Evolutionary conservation across 2,797 vertebrate species (phyloP).

Genomic region (Antennarius maculatus): DNA sequence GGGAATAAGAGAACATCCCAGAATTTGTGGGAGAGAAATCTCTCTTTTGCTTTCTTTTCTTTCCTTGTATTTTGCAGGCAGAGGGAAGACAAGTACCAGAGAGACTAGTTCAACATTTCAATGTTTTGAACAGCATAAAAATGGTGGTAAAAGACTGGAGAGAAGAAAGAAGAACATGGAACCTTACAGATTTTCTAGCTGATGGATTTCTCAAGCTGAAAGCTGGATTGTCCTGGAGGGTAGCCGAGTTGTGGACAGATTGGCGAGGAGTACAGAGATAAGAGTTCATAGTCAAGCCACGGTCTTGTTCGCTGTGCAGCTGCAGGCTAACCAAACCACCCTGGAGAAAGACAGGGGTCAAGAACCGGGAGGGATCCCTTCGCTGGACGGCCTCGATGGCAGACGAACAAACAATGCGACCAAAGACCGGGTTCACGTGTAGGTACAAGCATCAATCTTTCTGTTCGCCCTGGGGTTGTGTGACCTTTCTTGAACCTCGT

Average conservation of each 20-base stretch:
- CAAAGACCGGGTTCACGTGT: not conserved
- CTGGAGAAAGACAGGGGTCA: slow-evolving; percentile 33
- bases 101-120: slow-evolving; percentile 4
- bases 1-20: slow-evolving; percentile 19
- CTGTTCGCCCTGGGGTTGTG: slow-evolving; percentile 27
- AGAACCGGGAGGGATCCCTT: not conserved
- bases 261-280: slow-evolving; percentile 45
- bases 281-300: slow-evolving; percentile 52
- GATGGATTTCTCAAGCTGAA: slow-evolving; percentile 24
- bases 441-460: not conserved
- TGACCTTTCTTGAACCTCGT: slow-evolving; percentile 20
- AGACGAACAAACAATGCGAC: slow-evolving; percentile 18
- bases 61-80: slow-evolving; percentile 8
- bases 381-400: slow-evolving; percentile 8
- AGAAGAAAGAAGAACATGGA: slow-evolving; percentile 18
- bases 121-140: slow-evolving; percentile 27
- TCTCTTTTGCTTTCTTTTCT: slow-evolving; percentile 4
- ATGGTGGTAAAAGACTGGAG: not conserved
- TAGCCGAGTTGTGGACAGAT: slow-evolving; percentile 55
- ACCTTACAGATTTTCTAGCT: slow-evolving; percentile 8
- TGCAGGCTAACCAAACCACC: slow-evolving; percentile 52
- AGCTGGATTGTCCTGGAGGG: slow-evolving; percentile 36
- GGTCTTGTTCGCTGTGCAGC: slow-evolving; percentile 65
- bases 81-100: slow-evolving; percentile 4
- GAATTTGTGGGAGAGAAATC: slow-evolving; percentile 14